phyloP scores from a whole-genome alignment of 2,888 invertebrate species.

The Baronia brevicornis region DNA sequence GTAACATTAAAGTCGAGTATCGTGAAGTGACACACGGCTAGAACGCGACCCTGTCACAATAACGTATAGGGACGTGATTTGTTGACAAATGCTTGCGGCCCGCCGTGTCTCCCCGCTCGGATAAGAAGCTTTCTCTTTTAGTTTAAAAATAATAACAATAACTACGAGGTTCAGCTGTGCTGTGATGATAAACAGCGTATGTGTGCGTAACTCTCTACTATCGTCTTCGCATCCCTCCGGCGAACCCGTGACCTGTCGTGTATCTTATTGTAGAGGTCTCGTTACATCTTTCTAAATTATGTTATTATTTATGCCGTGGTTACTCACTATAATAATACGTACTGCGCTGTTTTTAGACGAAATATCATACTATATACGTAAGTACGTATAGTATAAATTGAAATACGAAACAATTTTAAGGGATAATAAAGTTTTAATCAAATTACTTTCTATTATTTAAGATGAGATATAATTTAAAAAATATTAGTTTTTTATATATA shows the following conservation, averaged over 20 bases:
- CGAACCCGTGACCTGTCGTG: slow-evolving; percentile 32
- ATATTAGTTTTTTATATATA: too few relatives aligned
- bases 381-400: too few relatives aligned
- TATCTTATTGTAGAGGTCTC: slow-evolving; percentile 26
- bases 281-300: slow-evolving; percentile 19
- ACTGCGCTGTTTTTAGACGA: too few relatives aligned
- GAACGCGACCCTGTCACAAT: slow-evolving; percentile 33
- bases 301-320: too few relatives aligned
- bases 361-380: too few relatives aligned
- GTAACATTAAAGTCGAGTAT: slow-evolving; percentile 28
- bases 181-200: slow-evolving; percentile 28
- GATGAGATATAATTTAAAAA: too few relatives aligned
- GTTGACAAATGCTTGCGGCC: slow-evolving; percentile 49
- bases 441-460: too few relatives aligned
- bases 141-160: slow-evolving; percentile 48
- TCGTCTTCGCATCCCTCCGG: slow-evolving; percentile 16
- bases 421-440: too few relatives aligned
- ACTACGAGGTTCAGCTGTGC: slow-evolving; percentile 26
- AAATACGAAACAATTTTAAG: too few relatives aligned
- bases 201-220: slow-evolving; percentile 27
- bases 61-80: slow-evolving; percentile 49
- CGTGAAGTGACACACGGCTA: slow-evolving; percentile 26
- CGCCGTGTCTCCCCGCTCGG: slow-evolving; percentile 21
- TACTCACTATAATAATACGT: too few relatives aligned
- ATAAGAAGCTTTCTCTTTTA: slow-evolving; percentile 38